Evolutionary conservation across 2,888 invertebrate species (phyloP), one percentile per base, ranked within the genome.

Genomic region (Eupithecia subumbrata): DNA sequence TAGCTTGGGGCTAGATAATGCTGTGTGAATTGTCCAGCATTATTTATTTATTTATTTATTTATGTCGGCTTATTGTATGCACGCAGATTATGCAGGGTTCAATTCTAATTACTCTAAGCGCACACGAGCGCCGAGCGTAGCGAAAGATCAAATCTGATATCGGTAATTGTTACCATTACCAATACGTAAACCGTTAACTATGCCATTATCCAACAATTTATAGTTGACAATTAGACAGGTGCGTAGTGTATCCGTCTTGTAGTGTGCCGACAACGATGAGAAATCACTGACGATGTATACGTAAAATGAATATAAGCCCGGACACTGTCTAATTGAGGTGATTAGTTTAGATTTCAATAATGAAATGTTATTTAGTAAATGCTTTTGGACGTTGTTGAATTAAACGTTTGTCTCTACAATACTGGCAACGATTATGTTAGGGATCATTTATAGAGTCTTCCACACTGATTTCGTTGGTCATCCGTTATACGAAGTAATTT

Each of bases 301-400:
- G 84, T 89, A 88, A 91, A 90, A 88, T 88, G 88, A 83, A 84
- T 88, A 91, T 90, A 90, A 77, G 89, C 82, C 81, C 87, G 78
- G 79, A 82, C 75, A 25, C 25, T 60, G 25, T 83, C 82, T 89
- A 90, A 91, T 90, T 91, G 89, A 89, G 84, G 85, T 84, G 84
- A 89, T 90, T 90, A 88, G 87, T 91, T 87, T 87, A 79, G 76
- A 81, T 83, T 82, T 82, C 82, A 80, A 83, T 74, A 66, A 76
- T 75, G 76, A 72, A 73, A 69, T 68, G 60, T 76, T 68, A 12
- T 64, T 56, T 43, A 40, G 7, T 40, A 40, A 52, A 52, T 18
- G 8, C 18, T 52, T 52, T n/a, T n/a, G 9, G 8, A n/a, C 52
- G 8, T 52, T n/a, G 8, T 3, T 52, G n/a, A n/a, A 52, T 48